Evolutionary conservation across 2,113 vertebrate genomes (phyloP).

Genomic region (Triplophysa tibetana): DNA sequence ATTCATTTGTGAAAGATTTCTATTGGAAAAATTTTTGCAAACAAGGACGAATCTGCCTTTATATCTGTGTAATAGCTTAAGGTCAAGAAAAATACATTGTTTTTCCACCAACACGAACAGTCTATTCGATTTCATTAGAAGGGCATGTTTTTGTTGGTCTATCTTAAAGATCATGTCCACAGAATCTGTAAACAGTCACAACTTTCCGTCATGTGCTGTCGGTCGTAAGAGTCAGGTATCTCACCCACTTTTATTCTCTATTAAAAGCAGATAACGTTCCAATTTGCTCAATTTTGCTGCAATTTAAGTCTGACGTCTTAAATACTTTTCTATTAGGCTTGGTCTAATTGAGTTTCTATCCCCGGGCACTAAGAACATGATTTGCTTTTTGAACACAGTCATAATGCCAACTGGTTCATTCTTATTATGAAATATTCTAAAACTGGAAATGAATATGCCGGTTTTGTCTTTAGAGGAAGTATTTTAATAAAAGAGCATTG

Average conservation of each 20-base stretch:
- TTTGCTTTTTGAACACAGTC: neutral
- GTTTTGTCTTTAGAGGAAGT: no score
- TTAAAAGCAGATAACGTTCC: neutral
- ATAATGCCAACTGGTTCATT: neutral
- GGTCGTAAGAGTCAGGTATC: neutral
- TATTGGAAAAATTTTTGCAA: neutral
- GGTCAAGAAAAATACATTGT: neutral
- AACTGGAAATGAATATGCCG: no score
- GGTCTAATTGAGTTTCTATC: slow-evolving; percentile 19
- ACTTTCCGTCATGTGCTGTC: neutral
- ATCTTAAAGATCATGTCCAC: no score
- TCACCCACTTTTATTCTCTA: neutral
- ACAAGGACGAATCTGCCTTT: neutral
- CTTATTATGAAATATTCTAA: no score
- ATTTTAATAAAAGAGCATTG: no score
- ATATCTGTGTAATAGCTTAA: neutral
- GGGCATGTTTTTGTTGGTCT: neutral
- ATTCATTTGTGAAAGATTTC: neutral
- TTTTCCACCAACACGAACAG: neutral
- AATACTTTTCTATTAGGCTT: slow-evolving; percentile 7
- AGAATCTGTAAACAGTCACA: neutral
- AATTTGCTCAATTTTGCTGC: neutral
- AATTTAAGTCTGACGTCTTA: neutral
- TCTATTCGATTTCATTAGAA: neutral
- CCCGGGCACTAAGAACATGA: neutral